Conservation (phyloP, 2,888 invertebrate species). For the Acanthosepion lycidas region DNA sequence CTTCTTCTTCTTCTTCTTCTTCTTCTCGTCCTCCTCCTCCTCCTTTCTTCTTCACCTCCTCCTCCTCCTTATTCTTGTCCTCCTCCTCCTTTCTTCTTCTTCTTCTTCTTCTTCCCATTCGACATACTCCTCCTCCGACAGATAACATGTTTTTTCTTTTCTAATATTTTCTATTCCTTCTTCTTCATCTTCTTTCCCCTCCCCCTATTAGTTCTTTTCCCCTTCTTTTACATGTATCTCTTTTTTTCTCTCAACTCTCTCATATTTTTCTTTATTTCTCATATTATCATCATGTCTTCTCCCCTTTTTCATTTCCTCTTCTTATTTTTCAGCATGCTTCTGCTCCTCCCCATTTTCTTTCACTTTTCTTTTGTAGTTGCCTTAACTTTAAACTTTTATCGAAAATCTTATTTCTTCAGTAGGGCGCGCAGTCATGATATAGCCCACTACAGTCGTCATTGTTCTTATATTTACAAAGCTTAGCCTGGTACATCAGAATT, state of each 20-base stretch:
- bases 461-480: too few species aligned
- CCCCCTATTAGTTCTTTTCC: neutral
- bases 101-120: too few species aligned
- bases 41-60: neutral
- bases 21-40: too few species aligned
- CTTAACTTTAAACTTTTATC: too few species aligned
- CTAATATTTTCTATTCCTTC: neutral
- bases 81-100: too few species aligned
- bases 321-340: neutral
- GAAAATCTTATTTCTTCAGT: too few species aligned
- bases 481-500: too few species aligned
- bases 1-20: too few species aligned
- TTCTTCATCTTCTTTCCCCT: neutral
- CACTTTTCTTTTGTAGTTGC: neutral
- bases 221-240: neutral
- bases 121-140: too few species aligned
- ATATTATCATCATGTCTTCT: neutral
- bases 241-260: neutral
- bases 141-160: neutral
- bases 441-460: too few species aligned
- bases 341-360: neutral
- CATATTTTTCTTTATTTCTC: neutral
- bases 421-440: too few species aligned
- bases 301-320: neutral
- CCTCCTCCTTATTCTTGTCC: too few species aligned